phyloP scores from a whole-genome alignment of 2,797 vertebrate species.

The Sphaeramia orbicularis region DNA sequence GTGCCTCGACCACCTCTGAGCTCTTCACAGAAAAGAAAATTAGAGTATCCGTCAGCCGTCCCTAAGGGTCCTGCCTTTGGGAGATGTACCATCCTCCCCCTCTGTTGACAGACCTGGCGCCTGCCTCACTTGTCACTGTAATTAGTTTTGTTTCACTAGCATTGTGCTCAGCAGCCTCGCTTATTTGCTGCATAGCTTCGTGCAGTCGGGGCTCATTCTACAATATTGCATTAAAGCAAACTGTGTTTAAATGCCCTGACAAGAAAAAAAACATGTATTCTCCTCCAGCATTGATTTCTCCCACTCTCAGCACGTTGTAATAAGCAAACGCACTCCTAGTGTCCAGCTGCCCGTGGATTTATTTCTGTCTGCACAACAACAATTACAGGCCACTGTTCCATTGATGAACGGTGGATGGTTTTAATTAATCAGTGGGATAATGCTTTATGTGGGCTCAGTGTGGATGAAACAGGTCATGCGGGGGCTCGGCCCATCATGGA shows the following conservation, averaged over 20 bases:
- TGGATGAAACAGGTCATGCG: constrained; percentile 42
- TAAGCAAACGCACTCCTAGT: constrained; percentile 62
- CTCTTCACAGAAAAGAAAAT: constrained; percentile 74
- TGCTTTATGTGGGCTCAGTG: constrained; percentile 28
- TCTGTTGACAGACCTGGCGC: constrained; percentile 63
- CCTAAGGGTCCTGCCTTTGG: constrained; percentile 71
- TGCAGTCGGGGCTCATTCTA: constrained; percentile 52
- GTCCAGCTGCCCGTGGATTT: constrained; percentile 30
- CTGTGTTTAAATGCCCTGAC: constrained; percentile 44
- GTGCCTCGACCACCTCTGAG: constrained; percentile 55
- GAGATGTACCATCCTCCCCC: constrained; percentile 68
- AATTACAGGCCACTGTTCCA: constrained; percentile 64
- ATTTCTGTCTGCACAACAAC: constrained; percentile 48
- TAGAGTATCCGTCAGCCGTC: constrained; percentile 82
- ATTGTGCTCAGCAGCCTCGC: constrained; percentile 66
- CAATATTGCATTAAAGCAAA: constrained; percentile 54
- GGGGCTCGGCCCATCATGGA: constrained; percentile 20
- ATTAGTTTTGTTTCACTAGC: constrained; percentile 82
- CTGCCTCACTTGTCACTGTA: constrained; percentile 80
- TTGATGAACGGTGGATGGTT: constrained; percentile 57
- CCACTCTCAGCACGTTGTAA: constrained; percentile 60
- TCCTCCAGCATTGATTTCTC: constrained; percentile 62
- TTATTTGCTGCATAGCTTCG: constrained; percentile 63
- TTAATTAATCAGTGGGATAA: constrained; percentile 71
- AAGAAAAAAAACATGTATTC: constrained; percentile 30